These are phyloP conservation scores for Heliconius hortense DNA, from an alignment of 2,888 invertebrate species.

Conservation along the genomic window DNA sequence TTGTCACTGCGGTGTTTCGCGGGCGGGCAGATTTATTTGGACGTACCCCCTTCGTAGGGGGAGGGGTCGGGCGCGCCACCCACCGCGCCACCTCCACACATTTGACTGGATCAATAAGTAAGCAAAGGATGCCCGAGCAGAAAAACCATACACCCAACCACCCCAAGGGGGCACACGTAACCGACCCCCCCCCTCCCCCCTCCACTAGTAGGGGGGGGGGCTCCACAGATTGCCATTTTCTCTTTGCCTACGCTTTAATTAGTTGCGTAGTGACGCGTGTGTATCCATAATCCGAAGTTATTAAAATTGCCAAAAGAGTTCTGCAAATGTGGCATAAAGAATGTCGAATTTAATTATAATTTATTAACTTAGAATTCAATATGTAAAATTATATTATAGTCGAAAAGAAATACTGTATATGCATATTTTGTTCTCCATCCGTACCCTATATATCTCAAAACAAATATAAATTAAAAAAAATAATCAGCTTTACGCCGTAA, in stretches of 20 bases:
- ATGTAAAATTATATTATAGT: not conserved
- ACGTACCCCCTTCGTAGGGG: slow-evolving; percentile 76
- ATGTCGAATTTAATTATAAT: not conserved
- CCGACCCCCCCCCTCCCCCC: slow-evolving; percentile 79
- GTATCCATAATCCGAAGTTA: slow-evolving; percentile 76
- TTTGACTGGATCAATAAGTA: slow-evolving; percentile 84
- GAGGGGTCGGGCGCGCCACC: slow-evolving; percentile 75
- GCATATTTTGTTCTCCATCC: no score
- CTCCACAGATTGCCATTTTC: slow-evolving; percentile 82
- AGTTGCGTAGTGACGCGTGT: slow-evolving; percentile 82
- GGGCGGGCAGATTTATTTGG: slow-evolving; percentile 83
- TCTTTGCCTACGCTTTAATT: slow-evolving; percentile 83
- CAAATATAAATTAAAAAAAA: no score
- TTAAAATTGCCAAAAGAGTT: slow-evolving; percentile 61
- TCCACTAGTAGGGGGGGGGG: slow-evolving; percentile 80
- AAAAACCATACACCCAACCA: slow-evolving; percentile 83
- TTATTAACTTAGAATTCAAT: not conserved
- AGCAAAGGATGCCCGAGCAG: slow-evolving; percentile 84
- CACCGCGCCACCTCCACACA: slow-evolving; percentile 82
- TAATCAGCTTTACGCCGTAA: no score
- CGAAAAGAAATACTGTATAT: no score
- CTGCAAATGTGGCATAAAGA: slow-evolving; percentile 26
- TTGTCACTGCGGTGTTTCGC: slow-evolving; percentile 83
- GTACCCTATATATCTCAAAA: no score
- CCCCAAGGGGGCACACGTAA: slow-evolving; percentile 82